Conservation (phyloP, 1,140 invertebrate genomes). For the Halyomorpha halys region DNA sequence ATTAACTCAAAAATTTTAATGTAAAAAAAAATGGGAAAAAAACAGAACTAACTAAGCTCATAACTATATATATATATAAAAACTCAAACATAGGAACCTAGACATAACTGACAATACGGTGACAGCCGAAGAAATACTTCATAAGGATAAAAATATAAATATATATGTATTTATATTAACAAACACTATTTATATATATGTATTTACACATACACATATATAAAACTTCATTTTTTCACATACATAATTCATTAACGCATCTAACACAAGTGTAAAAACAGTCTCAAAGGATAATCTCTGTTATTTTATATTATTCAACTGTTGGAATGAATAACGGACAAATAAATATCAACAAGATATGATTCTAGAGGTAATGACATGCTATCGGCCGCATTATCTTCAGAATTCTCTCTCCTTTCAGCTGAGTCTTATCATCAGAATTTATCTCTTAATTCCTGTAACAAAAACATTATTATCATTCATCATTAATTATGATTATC, state of each 20-base stretch:
- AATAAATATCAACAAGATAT: constrained; percentile 6
- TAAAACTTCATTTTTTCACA: constrained; percentile 4
- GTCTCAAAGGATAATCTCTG: background rate
- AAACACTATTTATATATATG: constrained; percentile 6
- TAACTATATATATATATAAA: constrained; percentile 12
- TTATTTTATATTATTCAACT: constrained; percentile 9
- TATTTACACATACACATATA: constrained; percentile 6
- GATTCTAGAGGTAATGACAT: constrained; percentile 1
- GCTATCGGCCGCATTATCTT: constrained; percentile 9
- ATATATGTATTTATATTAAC: constrained; percentile 13
- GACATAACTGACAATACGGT: constrained; percentile 2
- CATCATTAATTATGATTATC: too few relatives aligned
- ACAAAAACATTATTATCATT: background rate
- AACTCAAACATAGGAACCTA: constrained; percentile 15
- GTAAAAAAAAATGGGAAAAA: constrained; percentile 10
- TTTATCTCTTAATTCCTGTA: background rate
- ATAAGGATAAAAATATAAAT: constrained; percentile 6
- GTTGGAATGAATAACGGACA: constrained; percentile 5
- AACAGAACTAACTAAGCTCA: background rate
- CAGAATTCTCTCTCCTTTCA: constrained; percentile 8
- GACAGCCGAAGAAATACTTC: constrained; percentile 5
- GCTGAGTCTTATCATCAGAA: constrained; percentile 8
- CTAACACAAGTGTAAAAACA: constrained; percentile 1
- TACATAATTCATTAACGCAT: constrained; percentile 1
- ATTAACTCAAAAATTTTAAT: constrained; percentile 1